These are phyloP conservation scores for Microctenopoma lineatum DNA, from an alignment of 2,797 vertebrate genomes.

Conservation along the genomic window DNA sequence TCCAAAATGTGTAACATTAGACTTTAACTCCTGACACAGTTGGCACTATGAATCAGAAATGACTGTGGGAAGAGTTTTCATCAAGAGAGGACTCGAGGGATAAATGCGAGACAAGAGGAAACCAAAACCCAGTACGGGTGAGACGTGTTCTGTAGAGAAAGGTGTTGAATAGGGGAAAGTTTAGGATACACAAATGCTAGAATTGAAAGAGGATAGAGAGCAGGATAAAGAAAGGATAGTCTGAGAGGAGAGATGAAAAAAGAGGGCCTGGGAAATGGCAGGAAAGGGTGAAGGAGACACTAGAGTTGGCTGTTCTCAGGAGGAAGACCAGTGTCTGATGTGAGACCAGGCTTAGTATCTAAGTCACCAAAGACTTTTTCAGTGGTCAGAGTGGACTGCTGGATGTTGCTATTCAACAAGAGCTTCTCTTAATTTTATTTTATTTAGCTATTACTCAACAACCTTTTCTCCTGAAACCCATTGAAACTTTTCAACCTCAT, in stretches of 20 bases:
- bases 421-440: conserved; percentile 16
- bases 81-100: conserved; percentile 51
- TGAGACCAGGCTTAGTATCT: conserved; percentile 59
- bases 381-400: conserved; percentile 23
- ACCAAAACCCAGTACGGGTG: conserved; percentile 14
- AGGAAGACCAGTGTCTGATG: conserved; percentile 49
- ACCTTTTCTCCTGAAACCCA: conserved; percentile 30
- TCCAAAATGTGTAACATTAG: too few species aligned
- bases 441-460: conserved; percentile 13
- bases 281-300: conserved; percentile 53
- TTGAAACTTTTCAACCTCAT: conserved; percentile 34
- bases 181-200: conserved; percentile 38
- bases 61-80: conserved; percentile 60
- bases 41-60: conserved; percentile 65
- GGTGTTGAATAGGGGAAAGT: conserved; percentile 39
- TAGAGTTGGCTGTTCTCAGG: conserved; percentile 60
- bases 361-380: conserved; percentile 46
- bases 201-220: conserved; percentile 39
- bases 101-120: conserved; percentile 43
- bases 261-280: conserved; percentile 73
- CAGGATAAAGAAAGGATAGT: conserved; percentile 51
- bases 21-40: conserved; percentile 28
- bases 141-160: conserved; percentile 31
- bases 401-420: conserved; percentile 25
- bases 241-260: conserved; percentile 45